Evolutionary conservation across 64 coral and sea anemone species (phyloP), one percentile per base, ranked within the genome.

Genomic region (Porites lutea): DNA sequence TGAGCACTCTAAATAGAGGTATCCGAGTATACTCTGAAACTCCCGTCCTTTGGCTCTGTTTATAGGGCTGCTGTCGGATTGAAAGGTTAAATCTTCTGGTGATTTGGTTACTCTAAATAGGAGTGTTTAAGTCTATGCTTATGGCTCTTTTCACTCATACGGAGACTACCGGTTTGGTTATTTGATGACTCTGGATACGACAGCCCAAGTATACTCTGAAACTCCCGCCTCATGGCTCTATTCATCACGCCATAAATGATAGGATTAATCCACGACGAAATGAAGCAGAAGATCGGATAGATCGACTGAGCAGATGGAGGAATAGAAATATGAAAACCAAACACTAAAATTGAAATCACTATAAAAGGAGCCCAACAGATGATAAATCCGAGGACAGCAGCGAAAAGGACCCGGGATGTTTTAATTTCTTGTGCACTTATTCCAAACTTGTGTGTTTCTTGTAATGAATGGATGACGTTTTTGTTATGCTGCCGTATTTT

Each of bases 241-340:
- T 74, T 74, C 72, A 49, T 74, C 14, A 75, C 47, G 27, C 72
- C 72, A 18, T 75, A 75, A 50, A 75, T 75, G 1, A 75, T 0
- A 2, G 72, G 72, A 16, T 75, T 75, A 50, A 75, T 75, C 72
- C 72, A 75, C 46, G 72, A 75, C 6, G 72, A 75, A 47, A 75
- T 75, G 15, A 46, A 3, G 16, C 14, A 13, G 12, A 49, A 75
- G 2, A 75, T 49, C 2, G 72, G 45, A 51, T 75, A 75, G 4
- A 75, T 48, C 72, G 72, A 49, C 72, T 75, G 27, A 18, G 48
- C 45, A 75, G 48, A 75, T 13, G 14, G 15, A 48, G 72, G 72
- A n/a, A 75, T 75, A 4, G 46, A 52, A 1, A 75, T 47, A 12
- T 75, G 43, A 18, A 51, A 51, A 13, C 72, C 72, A 75, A 51